Conservation (phyloP, 2,113 vertebrate species). For the Numenius arquata region DNA sequence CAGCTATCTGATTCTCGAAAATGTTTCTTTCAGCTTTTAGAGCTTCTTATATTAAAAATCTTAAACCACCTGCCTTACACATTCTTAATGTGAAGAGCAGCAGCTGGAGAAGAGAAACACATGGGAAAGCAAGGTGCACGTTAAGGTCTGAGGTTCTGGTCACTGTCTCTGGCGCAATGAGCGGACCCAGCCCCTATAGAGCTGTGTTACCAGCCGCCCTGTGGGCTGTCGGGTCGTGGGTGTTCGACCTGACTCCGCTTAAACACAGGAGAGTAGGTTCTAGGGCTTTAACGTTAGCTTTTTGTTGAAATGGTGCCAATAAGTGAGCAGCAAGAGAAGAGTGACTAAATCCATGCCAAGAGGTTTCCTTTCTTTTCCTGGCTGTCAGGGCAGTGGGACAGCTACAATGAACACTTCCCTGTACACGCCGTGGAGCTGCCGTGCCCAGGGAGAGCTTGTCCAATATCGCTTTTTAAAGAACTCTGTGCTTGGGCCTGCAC, state of each 20-base stretch:
- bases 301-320: neutral
- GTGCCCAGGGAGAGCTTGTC: neutral
- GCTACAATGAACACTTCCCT: rapidly evolving
- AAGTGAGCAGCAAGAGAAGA: neutral
- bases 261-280: neutral
- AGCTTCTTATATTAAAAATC: neutral
- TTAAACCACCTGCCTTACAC: neutral
- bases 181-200: rapidly evolving
- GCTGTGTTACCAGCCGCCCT: rapidly evolving
- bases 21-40: neutral
- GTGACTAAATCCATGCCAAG: neutral
- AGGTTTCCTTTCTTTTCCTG: neutral
- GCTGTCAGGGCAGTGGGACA: neutral
- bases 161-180: rapidly evolving
- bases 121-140: neutral
- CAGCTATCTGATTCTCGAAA: neutral
- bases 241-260: neutral
- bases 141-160: neutral
- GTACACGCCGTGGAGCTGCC: rapidly evolving
- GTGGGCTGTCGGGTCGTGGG: rapidly evolving
- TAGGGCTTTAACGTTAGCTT: neutral
- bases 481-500: neutral
- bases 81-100: neutral
- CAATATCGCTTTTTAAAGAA: rapidly evolving
- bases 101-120: neutral